Base-by-base conservation (phyloP, 1,140 invertebrate genomes). In the Maniola jurtina region DNA sequence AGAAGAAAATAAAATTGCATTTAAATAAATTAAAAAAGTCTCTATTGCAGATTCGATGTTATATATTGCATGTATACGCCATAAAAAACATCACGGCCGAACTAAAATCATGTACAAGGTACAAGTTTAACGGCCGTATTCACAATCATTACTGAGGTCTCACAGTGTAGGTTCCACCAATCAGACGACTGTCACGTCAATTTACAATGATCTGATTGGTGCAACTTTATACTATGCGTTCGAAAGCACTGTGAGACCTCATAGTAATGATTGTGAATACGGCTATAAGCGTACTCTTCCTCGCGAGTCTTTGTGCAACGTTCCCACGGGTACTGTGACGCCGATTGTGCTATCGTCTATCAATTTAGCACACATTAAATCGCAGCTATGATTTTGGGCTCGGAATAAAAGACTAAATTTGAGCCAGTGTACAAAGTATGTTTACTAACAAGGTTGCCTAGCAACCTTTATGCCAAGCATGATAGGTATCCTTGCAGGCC, bases 11-110 rank as follows among this genome's bases (percentile, higher is more conserved):
- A 9, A n/a, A 55, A 55, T 16, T 34, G 25, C 9, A 35, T 55
- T 35, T 35, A 34, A 35, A 35, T 55, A 35, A 35, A 55, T 35
- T 13, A 15, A 55, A 34, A 55, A 40, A 15, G 42, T 45, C 34
- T 57, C 57, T 62, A 62, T 64, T 64, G 61, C 61, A 64, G 66
- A 64, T 63, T 68, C 66, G 66, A 68, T 68, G 66, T 68, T 68
- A 68, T 68, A 68, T 68, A 68, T 68, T 68, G 66, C 61, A 57
- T 64, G 61, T 64, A 60, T 36, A 61, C 40, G 34, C 59, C 59
- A 50, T 61, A 50, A 63, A 55, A 47, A 42, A 40, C 45, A 36
- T 57, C 61, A 60, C 47, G 66, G 48, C 66, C 61, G 61, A 68
- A 62, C 60, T 36, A 66, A 61, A 67, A 64, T 10, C 56, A 59